Conservation (phyloP, 2,888 invertebrate species). For the Fragum fragum region DNA sequence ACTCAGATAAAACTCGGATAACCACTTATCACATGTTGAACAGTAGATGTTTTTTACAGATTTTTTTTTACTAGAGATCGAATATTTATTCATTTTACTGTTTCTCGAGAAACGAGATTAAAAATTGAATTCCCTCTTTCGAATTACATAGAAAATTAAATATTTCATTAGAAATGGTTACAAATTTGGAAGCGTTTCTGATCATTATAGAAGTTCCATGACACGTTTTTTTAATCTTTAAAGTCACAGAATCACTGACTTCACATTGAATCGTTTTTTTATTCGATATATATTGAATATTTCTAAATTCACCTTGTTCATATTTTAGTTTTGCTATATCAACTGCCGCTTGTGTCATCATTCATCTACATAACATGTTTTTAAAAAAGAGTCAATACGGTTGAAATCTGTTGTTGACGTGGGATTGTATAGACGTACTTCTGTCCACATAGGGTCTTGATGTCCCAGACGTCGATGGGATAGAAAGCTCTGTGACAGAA, state of each 20-base stretch:
- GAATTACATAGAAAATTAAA: conserved; percentile 22
- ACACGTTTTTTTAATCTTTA: conserved; percentile 14
- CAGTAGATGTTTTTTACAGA: conserved; percentile 9
- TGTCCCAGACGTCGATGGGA: neutral
- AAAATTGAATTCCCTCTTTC: conserved; percentile 14
- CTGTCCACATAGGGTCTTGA: neutral
- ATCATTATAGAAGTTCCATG: conserved; percentile 20
- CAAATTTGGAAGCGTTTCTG: conserved; percentile 23
- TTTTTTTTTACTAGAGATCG: neutral
- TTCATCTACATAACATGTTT: neutral
- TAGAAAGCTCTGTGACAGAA: neutral
- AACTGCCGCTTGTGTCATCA: conserved; percentile 4
- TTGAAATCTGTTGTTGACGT: neutral
- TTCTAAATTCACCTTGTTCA: neutral
- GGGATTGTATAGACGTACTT: neutral
- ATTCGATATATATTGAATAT: neutral
- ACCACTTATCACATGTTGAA: conserved; percentile 6
- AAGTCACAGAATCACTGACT: conserved; percentile 5
- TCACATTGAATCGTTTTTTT: conserved; percentile 12
- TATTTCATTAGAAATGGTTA: conserved; percentile 1
- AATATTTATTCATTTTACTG: neutral
- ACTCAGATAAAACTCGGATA: conserved; percentile 13
- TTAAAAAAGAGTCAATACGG: neutral
- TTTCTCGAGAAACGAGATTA: conserved; percentile 9
- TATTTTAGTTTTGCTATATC: neutral